These are phyloP conservation scores for Crocallis elinguaria DNA, from an alignment of 2,888 invertebrate genomes.

Conservation along the genomic window DNA sequence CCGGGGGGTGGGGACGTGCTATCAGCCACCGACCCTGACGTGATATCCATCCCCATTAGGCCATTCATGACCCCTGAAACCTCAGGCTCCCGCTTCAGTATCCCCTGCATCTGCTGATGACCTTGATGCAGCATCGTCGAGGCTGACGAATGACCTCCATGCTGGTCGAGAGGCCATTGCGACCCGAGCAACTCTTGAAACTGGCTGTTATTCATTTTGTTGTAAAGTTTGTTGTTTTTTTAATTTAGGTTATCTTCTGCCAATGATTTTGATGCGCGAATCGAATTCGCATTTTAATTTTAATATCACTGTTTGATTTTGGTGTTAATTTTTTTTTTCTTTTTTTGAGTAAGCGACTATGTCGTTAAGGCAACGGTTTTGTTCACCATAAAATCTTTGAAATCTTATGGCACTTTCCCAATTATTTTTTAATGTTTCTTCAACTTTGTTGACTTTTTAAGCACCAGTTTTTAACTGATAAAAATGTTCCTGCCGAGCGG, in stretches of 20 bases:
- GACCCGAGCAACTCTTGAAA: constrained; percentile 81
- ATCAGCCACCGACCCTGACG: constrained; percentile 80
- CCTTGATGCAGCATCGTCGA: constrained; percentile 75
- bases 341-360: constrained; percentile 62
- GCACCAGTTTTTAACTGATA: constrained; percentile 75
- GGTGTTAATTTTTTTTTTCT: constrained; percentile 40
- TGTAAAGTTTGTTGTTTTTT: constrained; percentile 23
- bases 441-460: constrained; percentile 70
- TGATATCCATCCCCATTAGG: constrained; percentile 72
- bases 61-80: constrained; percentile 65
- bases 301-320: constrained; percentile 67
- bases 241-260: constrained; percentile 64
- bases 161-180: constrained; percentile 82
- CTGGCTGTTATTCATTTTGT: constrained; percentile 75
- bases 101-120: constrained; percentile 58
- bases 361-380: constrained; percentile 76
- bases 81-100: constrained; percentile 74
- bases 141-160: constrained; percentile 77
- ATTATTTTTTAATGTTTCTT: constrained; percentile 42
- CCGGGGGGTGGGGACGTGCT: constrained; percentile 86
- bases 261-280: constrained; percentile 64
- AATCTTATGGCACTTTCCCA: constrained; percentile 69
- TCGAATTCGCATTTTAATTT: constrained; percentile 76
- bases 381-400: constrained; percentile 66
- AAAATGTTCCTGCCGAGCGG: constrained; percentile 74